These are phyloP conservation scores for Cossypha polioptera DNA, from an alignment of 2,797 vertebrate genomes.

Conservation along the genomic window DNA sequence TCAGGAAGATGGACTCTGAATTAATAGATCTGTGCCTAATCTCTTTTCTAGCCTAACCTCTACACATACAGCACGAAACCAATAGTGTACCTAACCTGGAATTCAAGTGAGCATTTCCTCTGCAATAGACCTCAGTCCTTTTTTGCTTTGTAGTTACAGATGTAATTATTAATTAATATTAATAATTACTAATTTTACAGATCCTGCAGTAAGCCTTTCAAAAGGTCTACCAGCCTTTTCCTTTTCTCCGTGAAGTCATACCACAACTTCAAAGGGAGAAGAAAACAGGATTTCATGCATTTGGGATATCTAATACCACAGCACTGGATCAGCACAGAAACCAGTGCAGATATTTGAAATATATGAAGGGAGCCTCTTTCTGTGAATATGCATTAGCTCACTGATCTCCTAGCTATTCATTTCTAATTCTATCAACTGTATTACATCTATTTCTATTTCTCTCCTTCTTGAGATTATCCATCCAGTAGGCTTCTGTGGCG, in stretches of 20 bases:
- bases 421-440: background rate
- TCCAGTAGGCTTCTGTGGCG: background rate
- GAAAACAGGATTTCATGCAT: conserved; percentile 17
- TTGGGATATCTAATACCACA: background rate
- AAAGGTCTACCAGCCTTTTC: background rate
- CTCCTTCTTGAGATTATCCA: background rate
- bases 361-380: background rate
- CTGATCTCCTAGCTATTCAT: background rate
- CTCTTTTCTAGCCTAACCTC: background rate
- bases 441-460: background rate
- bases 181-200: background rate
- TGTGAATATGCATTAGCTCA: background rate
- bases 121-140: background rate
- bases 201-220: background rate
- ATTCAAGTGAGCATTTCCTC: background rate
- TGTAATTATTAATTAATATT: background rate
- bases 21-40: background rate
- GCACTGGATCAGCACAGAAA: background rate
- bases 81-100: background rate
- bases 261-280: conserved; percentile 25
- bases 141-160: background rate
- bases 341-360: background rate
- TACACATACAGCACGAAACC: background rate
- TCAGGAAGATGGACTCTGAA: background rate
- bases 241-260: background rate